These are phyloP conservation scores for Drosophila kepulauana DNA, from an alignment of 1,140 invertebrate genomes.

Conservation along the genomic window DNA sequence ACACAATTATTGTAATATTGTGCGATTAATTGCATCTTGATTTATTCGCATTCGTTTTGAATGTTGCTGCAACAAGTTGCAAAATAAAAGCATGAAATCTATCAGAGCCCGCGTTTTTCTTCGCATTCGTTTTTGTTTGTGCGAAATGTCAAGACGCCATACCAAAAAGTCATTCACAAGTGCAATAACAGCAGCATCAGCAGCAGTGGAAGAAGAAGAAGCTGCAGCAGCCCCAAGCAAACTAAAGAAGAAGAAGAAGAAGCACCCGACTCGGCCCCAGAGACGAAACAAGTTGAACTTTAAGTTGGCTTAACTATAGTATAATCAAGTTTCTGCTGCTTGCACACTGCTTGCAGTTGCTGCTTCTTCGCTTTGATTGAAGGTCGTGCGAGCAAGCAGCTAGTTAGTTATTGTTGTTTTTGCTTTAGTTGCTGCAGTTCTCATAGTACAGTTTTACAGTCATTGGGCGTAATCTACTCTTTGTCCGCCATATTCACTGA, in stretches of 20 bases:
- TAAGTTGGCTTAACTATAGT: conserved; percentile 60
- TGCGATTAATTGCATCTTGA: conserved; percentile 29
- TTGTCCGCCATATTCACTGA: background rate
- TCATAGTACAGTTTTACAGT: background rate
- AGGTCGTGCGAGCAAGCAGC: conserved; percentile 34
- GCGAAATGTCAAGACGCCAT: conserved; percentile 72
- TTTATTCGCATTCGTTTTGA: conserved; percentile 23
- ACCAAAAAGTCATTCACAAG: conserved; percentile 65
- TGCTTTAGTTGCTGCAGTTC: background rate
- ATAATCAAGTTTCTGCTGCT: conserved; percentile 73
- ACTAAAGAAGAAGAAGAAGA: conserved; percentile 18
- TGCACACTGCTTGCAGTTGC: conserved; percentile 25
- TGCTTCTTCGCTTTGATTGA: conserved; percentile 59
- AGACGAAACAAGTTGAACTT: conserved; percentile 75
- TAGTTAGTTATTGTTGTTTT: background rate
- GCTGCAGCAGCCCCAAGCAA: conserved; percentile 25
- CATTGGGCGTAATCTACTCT: background rate
- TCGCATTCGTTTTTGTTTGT: conserved; percentile 54
- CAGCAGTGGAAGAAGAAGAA: conserved; percentile 30
- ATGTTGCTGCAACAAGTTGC: conserved; percentile 64
- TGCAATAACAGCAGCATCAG: conserved; percentile 52
- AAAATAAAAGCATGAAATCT: conserved; percentile 73
- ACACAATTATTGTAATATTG: conserved; percentile 11
- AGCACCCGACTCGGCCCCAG: conserved; percentile 35
- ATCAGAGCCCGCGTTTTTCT: conserved; percentile 39